phyloP scores from a whole-genome alignment of 2,113 vertebrate species.

The Acrocephalus kingi region DNA sequence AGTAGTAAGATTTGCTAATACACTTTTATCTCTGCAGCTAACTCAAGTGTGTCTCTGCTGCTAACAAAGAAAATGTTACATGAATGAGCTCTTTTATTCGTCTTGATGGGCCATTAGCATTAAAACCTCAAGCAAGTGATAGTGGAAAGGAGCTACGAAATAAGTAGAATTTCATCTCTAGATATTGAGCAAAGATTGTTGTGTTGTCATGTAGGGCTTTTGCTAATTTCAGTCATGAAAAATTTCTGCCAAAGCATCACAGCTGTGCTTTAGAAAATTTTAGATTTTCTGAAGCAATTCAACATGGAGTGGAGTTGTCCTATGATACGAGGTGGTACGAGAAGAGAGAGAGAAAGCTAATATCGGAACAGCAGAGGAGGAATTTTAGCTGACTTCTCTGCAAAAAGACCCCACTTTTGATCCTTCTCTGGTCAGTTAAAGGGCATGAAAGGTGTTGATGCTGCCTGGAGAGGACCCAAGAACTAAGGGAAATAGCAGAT shows the following conservation, averaged over 20 bases:
- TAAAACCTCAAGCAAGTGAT: background rate
- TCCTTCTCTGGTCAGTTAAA: background rate
- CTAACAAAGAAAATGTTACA: background rate
- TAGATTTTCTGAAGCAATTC: background rate
- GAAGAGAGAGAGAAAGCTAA: background rate
- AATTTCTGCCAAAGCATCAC: background rate
- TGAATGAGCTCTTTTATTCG: background rate
- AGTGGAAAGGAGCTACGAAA: background rate
- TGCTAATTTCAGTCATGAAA: background rate
- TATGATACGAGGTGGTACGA: background rate
- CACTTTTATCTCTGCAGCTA: background rate
- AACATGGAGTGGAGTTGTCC: background rate
- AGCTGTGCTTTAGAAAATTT: background rate
- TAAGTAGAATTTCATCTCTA: background rate
- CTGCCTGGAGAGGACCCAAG: background rate
- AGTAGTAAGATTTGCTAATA: background rate
- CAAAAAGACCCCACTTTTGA: background rate
- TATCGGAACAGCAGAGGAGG: background rate
- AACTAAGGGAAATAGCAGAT: background rate
- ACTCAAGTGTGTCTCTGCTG: background rate
- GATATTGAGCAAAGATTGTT: background rate
- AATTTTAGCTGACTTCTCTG: background rate
- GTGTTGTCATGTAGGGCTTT: background rate
- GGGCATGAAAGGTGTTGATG: background rate
- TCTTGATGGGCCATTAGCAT: background rate